Base-by-base conservation (phyloP, 2,113 vertebrate genomes). In the Nothocercus nigrocapillus region DNA sequence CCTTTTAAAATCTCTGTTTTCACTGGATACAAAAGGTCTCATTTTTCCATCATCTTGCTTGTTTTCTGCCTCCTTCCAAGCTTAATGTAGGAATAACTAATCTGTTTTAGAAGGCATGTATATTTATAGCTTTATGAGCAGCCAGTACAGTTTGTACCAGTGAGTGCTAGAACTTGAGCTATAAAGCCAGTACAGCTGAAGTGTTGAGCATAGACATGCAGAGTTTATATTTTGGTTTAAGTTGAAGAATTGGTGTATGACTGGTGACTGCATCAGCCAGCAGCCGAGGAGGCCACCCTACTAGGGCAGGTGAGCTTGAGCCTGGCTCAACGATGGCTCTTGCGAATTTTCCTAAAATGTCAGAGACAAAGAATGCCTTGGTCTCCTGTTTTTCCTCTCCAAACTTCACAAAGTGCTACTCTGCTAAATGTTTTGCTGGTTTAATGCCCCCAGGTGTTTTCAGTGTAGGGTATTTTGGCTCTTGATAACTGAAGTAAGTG, bases 51-150 rank as follows among this genome's bases (percentile, higher is more conserved):
- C 40, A 7, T 64, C 42, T 64, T 16, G 4, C 4, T 68, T 78
- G 21, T 81, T 90, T 90, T 88, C 20, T 81, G 8, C 75, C 79
- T 89, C 32, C 36, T 94, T 89, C 72, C 56, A 88, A 70, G n/a
- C 49, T 74, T 74, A 36, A 17, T 63, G 12, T 75, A 3, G 81
- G 73, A 90, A 67, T 70, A 89, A 90, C 83, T 88, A 89, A 77
- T 59, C 40, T 80, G 68, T 25, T 83, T 42, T 32, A n/a, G 85
- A 94, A 92, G 78, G 11, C 62, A 51, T 54, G 17, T 44, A n/a
- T 36, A 28, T 84, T 72, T 58, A 7, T 61, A 42, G 49, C 83
- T 70, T 32, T 90, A 56, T 81, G 82, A 86, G 73, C 59, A 67
- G 76, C 9, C 56, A 79, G 80, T 30, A 90, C 76, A 59, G 20